Evolutionary conservation across 2,888 invertebrate species (phyloP), one percentile per base, ranked within the genome.

Genomic region (Habrosyne pyritoides): DNA sequence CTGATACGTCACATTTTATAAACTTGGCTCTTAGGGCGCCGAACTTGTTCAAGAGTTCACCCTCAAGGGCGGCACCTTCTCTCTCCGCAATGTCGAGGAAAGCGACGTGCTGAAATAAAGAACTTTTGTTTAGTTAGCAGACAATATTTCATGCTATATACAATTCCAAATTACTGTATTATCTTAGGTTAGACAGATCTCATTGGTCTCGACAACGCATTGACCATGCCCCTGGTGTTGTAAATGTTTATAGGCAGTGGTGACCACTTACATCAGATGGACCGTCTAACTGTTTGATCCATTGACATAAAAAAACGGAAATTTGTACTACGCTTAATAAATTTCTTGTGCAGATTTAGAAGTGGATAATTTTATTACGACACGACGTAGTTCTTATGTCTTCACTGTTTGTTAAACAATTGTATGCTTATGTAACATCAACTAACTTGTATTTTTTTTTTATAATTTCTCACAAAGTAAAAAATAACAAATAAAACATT

Each of bases 21-120:
- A 89, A 91, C 85, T 87, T 91, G 10, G 87, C 87, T 80, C 69
- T 82, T 53, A 91, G 62, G n/a, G 88, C 85, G 8, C 91, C 91
- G 47, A 87, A 91, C 68, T 84, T 89, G 59, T 69, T 75, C 26
- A 75, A 61, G 36, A 91, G 81, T 69, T 89, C 86, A 0, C 56
- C 62, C 65, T 91, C 91, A 1, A 91, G 65, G 1, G 73, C 63
- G 1, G 73, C 70, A 2, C 91, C 90, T 65, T 91, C 89, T 3
- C 79, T 77, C 28, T 81, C 86, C 2, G 81, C 77, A 8, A 90
- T 69, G 67, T 91, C 91, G 50, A 91, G 77, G 57, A 90, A 89
- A 1, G 83, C 88, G 47, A 91, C 90, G 63, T 85, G 85, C 91
- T 91, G 84, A 24, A 87, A 87, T 54, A 24, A 21, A 24, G 52